Evolutionary conservation across 1,140 invertebrate genomes (phyloP), one percentile per base, ranked within the genome.

Genomic region (Araneus ventricosus): DNA sequence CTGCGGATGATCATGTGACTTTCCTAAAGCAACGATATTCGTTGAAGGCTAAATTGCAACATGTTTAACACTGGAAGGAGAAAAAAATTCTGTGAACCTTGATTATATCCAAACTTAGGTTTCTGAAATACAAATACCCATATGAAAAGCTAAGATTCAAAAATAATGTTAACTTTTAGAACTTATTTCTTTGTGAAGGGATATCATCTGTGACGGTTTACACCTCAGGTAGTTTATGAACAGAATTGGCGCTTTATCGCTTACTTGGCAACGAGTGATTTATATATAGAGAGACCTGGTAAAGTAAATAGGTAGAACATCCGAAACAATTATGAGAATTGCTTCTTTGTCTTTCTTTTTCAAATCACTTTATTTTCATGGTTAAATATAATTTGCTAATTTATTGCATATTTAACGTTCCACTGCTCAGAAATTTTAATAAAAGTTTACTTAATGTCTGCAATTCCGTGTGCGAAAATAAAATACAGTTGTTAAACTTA

Each of bases 1-100:
- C 89, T 91, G 89, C 89, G 41, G 89, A 91, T 91, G 79, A 63
- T 91, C 89, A 91, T 84, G 89, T 91, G 89, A 91, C 79, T 79
- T 87, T 63, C 85, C 27, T 27, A 37, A 87, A 22, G 22, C 57
- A 14, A 61, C 8, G 57, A 75, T 75, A 75, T 75, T 75, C 70
- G 70, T 37, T 75, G 70, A 75, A 34, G 4, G 27, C 17, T 14
- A 75, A 34, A 37, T 34, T 75, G 6, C 10, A 75, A 34, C 30
- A 37, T 75, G 17, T 1, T 1, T 37, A 4, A 75, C 30, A 20
- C 14, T 17, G 20, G 8, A 37, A 37, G 30, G 2, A 75, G 20
- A 75, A 75, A 75, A 75, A 17, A 34, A 17, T 1, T 14, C 30
- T 4, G 63, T 20, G 4, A 22, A 75, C 0, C 37, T 34, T 20